phyloP scores from a whole-genome alignment of 2,888 invertebrate genomes.

The Isoperla grammatica region DNA sequence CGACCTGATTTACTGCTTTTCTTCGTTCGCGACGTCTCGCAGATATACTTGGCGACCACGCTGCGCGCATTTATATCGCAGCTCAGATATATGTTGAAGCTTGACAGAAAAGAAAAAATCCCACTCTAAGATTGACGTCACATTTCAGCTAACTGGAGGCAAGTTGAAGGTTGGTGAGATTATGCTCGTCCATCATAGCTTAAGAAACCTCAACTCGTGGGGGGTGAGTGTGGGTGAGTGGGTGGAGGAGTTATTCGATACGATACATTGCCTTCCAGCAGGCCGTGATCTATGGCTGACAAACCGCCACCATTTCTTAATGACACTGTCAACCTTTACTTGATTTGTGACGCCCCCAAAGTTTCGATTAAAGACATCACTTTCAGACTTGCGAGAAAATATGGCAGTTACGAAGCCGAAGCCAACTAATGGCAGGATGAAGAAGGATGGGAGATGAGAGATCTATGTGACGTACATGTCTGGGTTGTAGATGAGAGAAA shows the following conservation, averaged over 20 bases:
- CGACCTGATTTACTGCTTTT: too few relatives aligned
- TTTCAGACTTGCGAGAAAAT: constrained; percentile 44
- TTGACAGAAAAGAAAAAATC: constrained; percentile 19
- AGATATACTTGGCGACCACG: background rate
- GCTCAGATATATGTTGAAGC: constrained; percentile 13
- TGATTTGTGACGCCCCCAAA: constrained; percentile 44
- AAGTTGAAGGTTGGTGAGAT: constrained; percentile 38
- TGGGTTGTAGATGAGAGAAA: constrained; percentile 18
- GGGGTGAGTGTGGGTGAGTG: constrained; percentile 2
- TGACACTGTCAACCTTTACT: constrained; percentile 38
- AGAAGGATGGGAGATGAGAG: constrained; percentile 18
- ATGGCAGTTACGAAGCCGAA: constrained; percentile 37
- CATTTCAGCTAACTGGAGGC: constrained; percentile 17
- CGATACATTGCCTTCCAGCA: constrained; percentile 17
- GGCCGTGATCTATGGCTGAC: constrained; percentile 44
- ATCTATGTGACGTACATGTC: constrained; percentile 19
- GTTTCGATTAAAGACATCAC: constrained; percentile 46
- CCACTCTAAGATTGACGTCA: constrained; percentile 21
- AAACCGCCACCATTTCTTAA: constrained; percentile 43
- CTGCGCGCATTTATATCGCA: constrained; percentile 6
- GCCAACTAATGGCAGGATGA: constrained; percentile 17
- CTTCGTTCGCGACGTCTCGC: too few relatives aligned
- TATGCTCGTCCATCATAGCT: constrained; percentile 44
- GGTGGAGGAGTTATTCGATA: constrained; percentile 18
- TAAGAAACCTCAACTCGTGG: constrained; percentile 37